A percentile compares a stretch with the other conserved stretches of the same genome.
These are phyloP conservation scores for Delia radicum DNA, from an alignment of 1,140 invertebrate species.

Conservation along the genomic window DNA sequence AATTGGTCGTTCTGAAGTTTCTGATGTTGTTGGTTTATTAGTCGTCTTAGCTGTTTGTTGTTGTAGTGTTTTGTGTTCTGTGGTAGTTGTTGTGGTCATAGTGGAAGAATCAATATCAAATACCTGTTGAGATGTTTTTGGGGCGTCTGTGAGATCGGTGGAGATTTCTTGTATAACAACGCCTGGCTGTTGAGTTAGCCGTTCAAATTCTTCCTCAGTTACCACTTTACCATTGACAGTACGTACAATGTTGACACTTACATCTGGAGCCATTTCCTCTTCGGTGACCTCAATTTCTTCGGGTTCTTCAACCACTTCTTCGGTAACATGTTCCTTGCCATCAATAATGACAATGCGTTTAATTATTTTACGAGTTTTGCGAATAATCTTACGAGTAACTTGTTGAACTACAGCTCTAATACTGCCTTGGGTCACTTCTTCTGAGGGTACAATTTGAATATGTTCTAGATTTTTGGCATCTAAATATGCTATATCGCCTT, in stretches of 20 bases:
- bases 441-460: background rate
- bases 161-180: constrained; percentile 52
- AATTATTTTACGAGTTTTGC: constrained; percentile 73
- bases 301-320: constrained; percentile 80
- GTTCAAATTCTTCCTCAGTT: constrained; percentile 55
- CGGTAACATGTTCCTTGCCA: constrained; percentile 77
- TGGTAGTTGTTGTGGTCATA: constrained; percentile 41
- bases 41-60: constrained; percentile 37
- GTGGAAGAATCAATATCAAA: constrained; percentile 53
- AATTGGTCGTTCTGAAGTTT: constrained; percentile 18
- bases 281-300: constrained; percentile 77
- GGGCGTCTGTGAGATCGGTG: constrained; percentile 33
- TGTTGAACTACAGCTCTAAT: constrained; percentile 75
- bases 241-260: constrained; percentile 71
- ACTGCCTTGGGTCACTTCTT: constrained; percentile 44
- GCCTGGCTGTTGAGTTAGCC: constrained; percentile 45
- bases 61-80: constrained; percentile 33
- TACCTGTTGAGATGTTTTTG: constrained; percentile 49
- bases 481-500: background rate
- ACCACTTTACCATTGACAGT: constrained; percentile 60
- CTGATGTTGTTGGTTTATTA: no score
- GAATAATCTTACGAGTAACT: constrained; percentile 72
- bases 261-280: constrained; percentile 69
- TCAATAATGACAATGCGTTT: constrained; percentile 74
- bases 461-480: background rate